Percentiles rank a stretch among this genome's conserved stretches.
Evolutionary conservation across 53 echinoderm and acorn worm species (phyloP).

Genomic region (Arbacia lixula): DNA sequence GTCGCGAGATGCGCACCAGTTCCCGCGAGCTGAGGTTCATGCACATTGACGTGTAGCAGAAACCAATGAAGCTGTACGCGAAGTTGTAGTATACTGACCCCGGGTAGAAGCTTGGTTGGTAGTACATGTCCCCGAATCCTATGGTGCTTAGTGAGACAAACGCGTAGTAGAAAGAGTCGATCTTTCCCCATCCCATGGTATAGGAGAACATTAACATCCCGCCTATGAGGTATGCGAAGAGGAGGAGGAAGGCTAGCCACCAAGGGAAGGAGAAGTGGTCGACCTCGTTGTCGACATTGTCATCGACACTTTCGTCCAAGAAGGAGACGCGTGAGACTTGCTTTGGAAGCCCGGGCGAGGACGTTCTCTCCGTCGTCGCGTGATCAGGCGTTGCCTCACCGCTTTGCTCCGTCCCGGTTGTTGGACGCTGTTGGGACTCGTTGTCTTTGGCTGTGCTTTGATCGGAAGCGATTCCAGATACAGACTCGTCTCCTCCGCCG

Average conservation of each 20-base stretch:
- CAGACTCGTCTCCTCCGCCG: too few relatives aligned
- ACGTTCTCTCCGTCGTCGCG: too few relatives aligned
- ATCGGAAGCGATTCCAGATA: too few relatives aligned
- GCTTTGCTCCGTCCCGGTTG: too few relatives aligned
- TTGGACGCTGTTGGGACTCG: too few relatives aligned
- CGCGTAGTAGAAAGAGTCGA: slow-evolving; percentile 86
- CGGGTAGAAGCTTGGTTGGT: slow-evolving; percentile 55
- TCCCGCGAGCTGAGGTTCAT: slow-evolving; percentile 88
- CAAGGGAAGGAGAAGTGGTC: slow-evolving; percentile 73
- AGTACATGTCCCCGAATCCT: slow-evolving; percentile 87
- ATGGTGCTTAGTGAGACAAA: slow-evolving; percentile 95
- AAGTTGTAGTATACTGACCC: slow-evolving; percentile 68
- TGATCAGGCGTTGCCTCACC: too few relatives aligned
- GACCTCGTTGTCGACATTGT: background rate
- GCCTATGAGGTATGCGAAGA: slow-evolving; percentile 71
- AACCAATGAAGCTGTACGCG: slow-evolving; percentile 78
- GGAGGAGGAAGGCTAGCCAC: slow-evolving; percentile 78
- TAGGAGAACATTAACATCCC: slow-evolving; percentile 70
- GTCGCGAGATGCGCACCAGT: slow-evolving; percentile 68
- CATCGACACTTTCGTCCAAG: slow-evolving; percentile 1
- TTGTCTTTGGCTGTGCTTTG: too few relatives aligned
- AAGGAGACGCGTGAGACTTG: too few relatives aligned
- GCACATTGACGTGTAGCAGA: slow-evolving; percentile 91
- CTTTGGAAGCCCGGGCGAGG: too few relatives aligned
- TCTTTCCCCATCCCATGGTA: slow-evolving; percentile 56